phyloP scores from a whole-genome alignment of 2,888 invertebrate genomes.

The Limnephilus marmoratus region DNA sequence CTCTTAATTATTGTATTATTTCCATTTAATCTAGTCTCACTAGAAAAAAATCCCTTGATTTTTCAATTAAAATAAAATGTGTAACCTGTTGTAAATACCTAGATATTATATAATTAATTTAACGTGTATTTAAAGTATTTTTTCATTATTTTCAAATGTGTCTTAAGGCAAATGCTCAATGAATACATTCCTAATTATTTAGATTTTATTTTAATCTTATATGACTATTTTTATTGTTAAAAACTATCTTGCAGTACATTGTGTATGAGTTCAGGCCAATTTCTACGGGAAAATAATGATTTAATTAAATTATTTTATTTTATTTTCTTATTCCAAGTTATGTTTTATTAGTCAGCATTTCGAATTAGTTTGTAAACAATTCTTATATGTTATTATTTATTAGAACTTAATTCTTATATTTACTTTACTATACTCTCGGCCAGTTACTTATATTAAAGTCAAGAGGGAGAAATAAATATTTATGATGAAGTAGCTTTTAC shows the following conservation, averaged over 20 bases:
- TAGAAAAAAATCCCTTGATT: conserved; percentile 35
- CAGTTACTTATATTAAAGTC: conserved; percentile 33
- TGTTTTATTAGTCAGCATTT: conserved; percentile 43
- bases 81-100: conserved; percentile 22
- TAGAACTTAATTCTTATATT: neutral
- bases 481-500: neutral
- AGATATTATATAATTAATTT: neutral
- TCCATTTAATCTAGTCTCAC: conserved; percentile 30
- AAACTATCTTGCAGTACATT: neutral
- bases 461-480: conserved; percentile 6
- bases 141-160: conserved; percentile 53
- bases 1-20: neutral
- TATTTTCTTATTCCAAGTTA: neutral
- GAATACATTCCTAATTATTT: conserved; percentile 60
- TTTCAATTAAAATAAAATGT: neutral
- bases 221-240: neutral
- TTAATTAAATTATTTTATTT: neutral
- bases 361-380: conserved; percentile 17
- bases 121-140: neutral
- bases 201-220: neutral
- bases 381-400: neutral
- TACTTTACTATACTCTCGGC: neutral
- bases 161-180: conserved; percentile 62
- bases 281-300: neutral
- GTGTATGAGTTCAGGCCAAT: neutral